Conservation (phyloP, 1,140 invertebrate species). For the Megalopta genalis region DNA sequence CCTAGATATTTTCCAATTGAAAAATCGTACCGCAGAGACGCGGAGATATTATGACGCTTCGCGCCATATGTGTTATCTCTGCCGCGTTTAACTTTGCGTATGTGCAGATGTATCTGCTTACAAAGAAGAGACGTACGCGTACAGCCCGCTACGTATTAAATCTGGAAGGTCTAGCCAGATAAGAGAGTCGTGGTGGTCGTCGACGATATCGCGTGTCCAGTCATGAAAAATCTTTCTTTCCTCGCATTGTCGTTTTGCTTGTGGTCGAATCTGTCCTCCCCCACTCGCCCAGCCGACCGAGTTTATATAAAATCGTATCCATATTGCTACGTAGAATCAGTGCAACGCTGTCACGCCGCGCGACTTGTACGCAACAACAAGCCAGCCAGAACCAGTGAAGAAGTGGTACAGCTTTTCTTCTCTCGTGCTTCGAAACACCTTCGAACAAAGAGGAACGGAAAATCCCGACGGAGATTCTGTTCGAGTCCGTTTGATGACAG, state of each 20-base stretch:
- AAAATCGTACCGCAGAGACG: too few species aligned
- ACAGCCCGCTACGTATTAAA: background rate
- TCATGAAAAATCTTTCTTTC: constrained; percentile 16
- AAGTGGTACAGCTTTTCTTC: background rate
- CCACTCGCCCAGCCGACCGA: constrained; percentile 1
- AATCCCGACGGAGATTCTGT: background rate
- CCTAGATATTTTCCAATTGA: too few species aligned
- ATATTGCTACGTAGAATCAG: constrained; percentile 16
- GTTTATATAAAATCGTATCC: constrained; percentile 52
- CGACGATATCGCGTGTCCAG: constrained; percentile 38
- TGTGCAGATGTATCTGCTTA: background rate
- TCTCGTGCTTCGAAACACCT: background rate
- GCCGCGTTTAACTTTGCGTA: too few species aligned
- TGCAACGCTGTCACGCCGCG: constrained; percentile 8
- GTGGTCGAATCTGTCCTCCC: background rate
- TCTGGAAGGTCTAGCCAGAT: constrained; percentile 29
- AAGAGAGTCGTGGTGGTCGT: constrained; percentile 46
- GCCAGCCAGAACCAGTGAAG: background rate
- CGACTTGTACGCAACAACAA: background rate
- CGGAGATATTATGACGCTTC: too few species aligned
- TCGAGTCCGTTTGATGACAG: constrained; percentile 58
- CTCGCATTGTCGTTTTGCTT: constrained; percentile 1
- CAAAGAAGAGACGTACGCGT: background rate
- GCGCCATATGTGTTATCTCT: too few species aligned
- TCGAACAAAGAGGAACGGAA: background rate